Base-by-base conservation (phyloP, 2,113 vertebrate genomes). In the Laticauda colubrina region DNA sequence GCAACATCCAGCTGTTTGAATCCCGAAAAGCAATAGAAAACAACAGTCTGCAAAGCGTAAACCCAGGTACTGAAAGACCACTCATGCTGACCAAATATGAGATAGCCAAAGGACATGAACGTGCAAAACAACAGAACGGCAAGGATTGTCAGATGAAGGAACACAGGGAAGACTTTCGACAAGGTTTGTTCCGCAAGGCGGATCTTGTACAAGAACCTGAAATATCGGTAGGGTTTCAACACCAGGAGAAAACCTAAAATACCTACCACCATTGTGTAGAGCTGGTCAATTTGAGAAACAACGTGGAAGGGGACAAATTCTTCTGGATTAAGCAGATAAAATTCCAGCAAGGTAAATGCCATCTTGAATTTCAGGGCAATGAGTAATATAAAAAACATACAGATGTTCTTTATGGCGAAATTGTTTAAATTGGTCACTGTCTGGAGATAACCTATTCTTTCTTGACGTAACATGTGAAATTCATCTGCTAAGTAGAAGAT, bases 221-320 rank as follows among this genome's bases (percentile, higher is more conserved):
- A 91, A 61, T 96, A 98, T 54, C 94, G 85, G 9, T 97, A 96
- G 0, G 95, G 97, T 95, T 97, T 98, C 94, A 98, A 53, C 69
- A 96, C 39, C 0, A 64, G 94, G 51, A 97, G 48, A 56, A 98
- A 97, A 3, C 94, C 14, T 86, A 98, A 91, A 93, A 98, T 92
- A 2, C 96, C 97, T 59, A 96, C 29, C 2, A 51, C 69, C 29
- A 94, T 61, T 93, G 53, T 93, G 92, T 97, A 75, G 59, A 34
- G 9, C 21, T 95, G 75, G 53, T 98, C 97, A 0, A 96, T 34
- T 1, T 91, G 93, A 85, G 97, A 95, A 91, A 97, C 89, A 0
- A 94, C 94, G 0, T 98, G 97, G 55, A 98, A 98, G 51, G 92
- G 96, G n/a, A 95, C 64, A 88, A 98, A 98, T 29, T 95, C 29